Evolutionary conservation across 2,113 vertebrate genomes (phyloP).

Genomic region (Rhodinocichla rosea): DNA sequence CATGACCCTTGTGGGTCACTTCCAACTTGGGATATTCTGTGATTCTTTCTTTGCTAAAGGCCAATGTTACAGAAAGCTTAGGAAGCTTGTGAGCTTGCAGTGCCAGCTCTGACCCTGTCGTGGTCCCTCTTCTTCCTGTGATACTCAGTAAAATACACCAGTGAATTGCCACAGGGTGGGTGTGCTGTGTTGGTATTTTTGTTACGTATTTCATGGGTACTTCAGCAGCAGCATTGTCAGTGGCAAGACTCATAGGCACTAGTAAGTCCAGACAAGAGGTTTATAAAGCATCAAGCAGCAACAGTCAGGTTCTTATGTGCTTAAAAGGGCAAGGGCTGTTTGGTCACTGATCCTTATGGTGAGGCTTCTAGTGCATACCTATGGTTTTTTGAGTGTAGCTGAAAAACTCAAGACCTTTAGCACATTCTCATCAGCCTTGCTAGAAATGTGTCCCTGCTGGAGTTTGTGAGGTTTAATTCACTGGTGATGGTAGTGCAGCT

Average conservation of each 20-base stretch:
- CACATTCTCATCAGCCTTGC: neutral
- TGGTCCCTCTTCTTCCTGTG: neutral
- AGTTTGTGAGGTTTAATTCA: neutral
- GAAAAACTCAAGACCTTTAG: neutral
- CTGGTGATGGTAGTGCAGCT: neutral
- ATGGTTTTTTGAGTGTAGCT: neutral
- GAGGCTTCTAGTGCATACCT: neutral
- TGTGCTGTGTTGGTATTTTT: neutral
- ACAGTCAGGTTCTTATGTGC: neutral
- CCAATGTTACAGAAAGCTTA: neutral
- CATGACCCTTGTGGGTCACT: neutral
- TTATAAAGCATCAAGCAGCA: neutral
- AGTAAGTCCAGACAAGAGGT: neutral
- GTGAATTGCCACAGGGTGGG: neutral
- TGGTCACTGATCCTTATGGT: neutral
- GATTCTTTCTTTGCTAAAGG: neutral
- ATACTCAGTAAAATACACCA: neutral
- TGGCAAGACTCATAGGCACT: too few relatives aligned
- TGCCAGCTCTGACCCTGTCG: neutral
- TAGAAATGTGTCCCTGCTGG: neutral
- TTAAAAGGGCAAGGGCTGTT: neutral
- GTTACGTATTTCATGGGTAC: fast-evolving
- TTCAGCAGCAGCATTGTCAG: neutral
- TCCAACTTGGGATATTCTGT: fast-evolving
- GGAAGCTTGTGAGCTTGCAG: neutral